Evolutionary conservation across 2,888 invertebrate genomes (phyloP), one percentile per base, ranked within the genome.

Genomic region (Pachymerium ferrugineum): DNA sequence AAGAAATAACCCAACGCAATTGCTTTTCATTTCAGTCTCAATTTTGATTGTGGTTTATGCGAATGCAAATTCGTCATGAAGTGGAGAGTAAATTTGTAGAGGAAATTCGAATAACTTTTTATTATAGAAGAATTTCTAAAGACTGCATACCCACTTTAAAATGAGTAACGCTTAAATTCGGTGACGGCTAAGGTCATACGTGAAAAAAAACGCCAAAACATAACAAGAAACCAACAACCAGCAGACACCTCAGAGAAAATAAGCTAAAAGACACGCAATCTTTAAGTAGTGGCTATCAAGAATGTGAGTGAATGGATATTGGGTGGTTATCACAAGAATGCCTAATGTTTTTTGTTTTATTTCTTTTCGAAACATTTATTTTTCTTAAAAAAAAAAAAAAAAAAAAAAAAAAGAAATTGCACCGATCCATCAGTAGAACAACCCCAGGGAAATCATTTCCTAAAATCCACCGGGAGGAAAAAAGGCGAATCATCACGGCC

Each of bases 391-490:
- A n/a, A n/a, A n/a, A n/a, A n/a, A n/a, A n/a, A n/a, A n/a, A n/a
- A n/a, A n/a, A n/a, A n/a, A n/a, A n/a, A n/a, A n/a, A n/a, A n/a
- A 47, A 54, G 19, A 54, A 22, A 54, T 54, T 22, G 25, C 19
- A 25, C 54, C 54, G 28, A 54, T 54, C 25, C 22, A 54, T 54
- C 54, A 54, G 54, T 22, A 12, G 25, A 25, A 54, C 12, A 14
- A 54, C 54, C 47, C 54, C 54, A 25, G 54, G 54, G 54, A 54
- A 54, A 54, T 54, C 54, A 54, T 54, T 54, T 54, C 25, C 25
- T 8, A 25, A 22, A 54, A 54, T 54, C 54, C 54, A 25, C 14
- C 8, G 54, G 54, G 54, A 25, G n/a, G n/a, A n/a, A n/a, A 38
- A 54, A 54, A 22, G 14, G 54, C 14, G 54, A 54, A 54, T 54